phyloP scores from a whole-genome alignment of 2,113 vertebrate species.

The Aramus guarauna region DNA sequence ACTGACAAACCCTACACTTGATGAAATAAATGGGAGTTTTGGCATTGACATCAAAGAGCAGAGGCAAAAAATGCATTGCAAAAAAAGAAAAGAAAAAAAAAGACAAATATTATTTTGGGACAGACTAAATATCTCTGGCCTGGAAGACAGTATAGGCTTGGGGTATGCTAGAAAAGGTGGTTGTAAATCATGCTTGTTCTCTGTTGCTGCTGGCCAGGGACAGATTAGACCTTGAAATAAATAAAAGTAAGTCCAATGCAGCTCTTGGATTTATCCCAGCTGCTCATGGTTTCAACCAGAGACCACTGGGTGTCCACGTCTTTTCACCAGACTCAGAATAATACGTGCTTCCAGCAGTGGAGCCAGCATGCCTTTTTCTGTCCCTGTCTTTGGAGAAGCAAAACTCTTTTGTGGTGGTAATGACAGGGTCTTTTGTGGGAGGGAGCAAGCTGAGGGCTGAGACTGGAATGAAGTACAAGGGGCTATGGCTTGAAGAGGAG shows the following conservation, averaged over 20 bases:
- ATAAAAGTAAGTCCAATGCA: background rate
- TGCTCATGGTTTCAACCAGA: background rate
- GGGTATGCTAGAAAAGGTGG: background rate
- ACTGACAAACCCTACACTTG: background rate
- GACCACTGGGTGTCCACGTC: accelerated
- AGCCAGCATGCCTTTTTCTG: background rate
- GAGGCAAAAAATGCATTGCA: background rate
- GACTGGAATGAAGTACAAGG: background rate
- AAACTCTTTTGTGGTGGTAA: background rate
- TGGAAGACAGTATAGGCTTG: background rate
- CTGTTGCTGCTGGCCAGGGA: background rate
- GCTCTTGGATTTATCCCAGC: background rate
- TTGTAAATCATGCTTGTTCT: background rate
- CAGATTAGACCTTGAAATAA: background rate
- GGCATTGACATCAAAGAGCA: background rate
- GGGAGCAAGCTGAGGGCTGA: background rate
- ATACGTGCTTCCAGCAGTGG: background rate
- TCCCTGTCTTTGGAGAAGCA: background rate
- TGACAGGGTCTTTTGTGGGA: background rate
- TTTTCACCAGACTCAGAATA: background rate
- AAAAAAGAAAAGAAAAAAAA: background rate
- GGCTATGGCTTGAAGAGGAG: background rate
- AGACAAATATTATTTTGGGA: background rate
- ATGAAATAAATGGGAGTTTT: background rate
- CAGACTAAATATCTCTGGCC: background rate